Evolutionary conservation across 2,113 vertebrate species (phyloP), one percentile per base, ranked within the genome.

Genomic region (Clarias magur): DNA sequence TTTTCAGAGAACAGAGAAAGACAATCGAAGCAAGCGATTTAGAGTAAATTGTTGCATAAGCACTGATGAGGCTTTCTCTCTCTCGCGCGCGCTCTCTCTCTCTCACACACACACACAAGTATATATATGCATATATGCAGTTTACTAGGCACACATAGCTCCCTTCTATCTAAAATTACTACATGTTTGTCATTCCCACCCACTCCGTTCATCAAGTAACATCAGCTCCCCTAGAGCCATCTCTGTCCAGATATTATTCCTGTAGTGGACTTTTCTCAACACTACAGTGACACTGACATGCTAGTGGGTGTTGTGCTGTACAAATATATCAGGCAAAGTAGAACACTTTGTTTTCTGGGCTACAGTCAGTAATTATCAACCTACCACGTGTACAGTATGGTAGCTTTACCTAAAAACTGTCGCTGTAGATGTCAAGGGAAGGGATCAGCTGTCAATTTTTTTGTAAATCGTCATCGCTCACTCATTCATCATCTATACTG

Each of bases 241-340:
- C 79, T 81, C 4, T 23, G 4, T 60, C 57, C 79, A 62, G 79
- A 81, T 62, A 62, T 81, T 60, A 81, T 81, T 81, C 62, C 30
- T 81, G 79, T 38, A 81, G 27, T 81, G 79, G 79, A 81, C 79
- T 42, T 80, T 80, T 81, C 57, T 42, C 57, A 81, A 60, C 11
- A 60, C 57, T 60, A 10, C 57, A 38, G 30, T 23, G 19, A 62
- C 79, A 60, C 79, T 81, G 79, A 62, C 57, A 81, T 81, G 30
- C 7, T 62, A 81, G 79, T 81, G 79, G 79, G 79, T 62, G 57
- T 81, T 81, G 10, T 62, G 30, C 30, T 81, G 57, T 62, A 60
- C 30, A 60, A 48, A 60, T 57, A 81, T 62, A 62, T 38, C 57
- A 81, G 79, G 57, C 60, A 60, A 34, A 34, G 17, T 11, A 60